These are phyloP conservation scores for Hirudo medicinalis DNA, from an alignment of 1,140 invertebrate genomes.

Conservation along the genomic window DNA sequence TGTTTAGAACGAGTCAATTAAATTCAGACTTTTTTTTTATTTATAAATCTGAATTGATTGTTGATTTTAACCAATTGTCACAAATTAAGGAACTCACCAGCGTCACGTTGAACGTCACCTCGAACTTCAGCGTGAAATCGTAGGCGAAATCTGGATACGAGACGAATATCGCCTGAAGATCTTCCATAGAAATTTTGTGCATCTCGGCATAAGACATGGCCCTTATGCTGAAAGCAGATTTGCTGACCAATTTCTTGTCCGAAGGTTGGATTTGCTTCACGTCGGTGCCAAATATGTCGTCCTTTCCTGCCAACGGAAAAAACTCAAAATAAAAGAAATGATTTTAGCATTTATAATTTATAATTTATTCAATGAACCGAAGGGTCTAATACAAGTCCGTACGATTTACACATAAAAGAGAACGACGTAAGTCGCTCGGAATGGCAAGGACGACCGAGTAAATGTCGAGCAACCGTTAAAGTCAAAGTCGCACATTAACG, in stretches of 20 bases:
- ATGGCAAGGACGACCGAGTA: no score
- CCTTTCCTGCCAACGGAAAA: constrained; percentile 21
- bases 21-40: background rate
- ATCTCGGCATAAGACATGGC: constrained; percentile 40
- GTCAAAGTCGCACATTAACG: no score
- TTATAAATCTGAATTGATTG: background rate
- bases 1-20: background rate
- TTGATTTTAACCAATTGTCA: background rate
- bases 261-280: constrained; percentile 54
- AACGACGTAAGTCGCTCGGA: no score
- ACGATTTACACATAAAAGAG: no score
- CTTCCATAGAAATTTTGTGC: constrained; percentile 38
- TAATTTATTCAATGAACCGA: no score
- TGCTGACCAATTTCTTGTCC: constrained; percentile 48
- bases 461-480: no score
- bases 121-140: constrained; percentile 36
- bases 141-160: constrained; percentile 41
- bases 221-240: constrained; percentile 87
- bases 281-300: constrained; percentile 93
- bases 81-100: background rate
- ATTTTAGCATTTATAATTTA: no score
- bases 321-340: background rate
- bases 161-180: constrained; percentile 36
- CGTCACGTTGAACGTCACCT: constrained; percentile 38
- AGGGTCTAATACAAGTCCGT: no score